Evolutionary conservation across 2,888 invertebrate genomes (phyloP).

Genomic region (Resseliella maxima): DNA sequence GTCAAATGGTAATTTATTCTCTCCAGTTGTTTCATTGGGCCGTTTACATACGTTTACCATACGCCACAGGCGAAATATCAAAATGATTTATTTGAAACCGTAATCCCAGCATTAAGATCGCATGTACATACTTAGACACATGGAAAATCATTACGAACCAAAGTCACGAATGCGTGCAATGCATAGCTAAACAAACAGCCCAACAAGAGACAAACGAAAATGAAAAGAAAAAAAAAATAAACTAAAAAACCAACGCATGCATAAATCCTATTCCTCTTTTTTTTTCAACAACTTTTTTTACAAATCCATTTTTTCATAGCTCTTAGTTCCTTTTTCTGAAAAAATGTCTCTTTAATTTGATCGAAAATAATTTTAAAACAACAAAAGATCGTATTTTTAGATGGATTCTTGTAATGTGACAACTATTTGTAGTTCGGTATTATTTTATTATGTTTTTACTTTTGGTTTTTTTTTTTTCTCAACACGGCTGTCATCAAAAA

Average conservation of each 20-base stretch:
- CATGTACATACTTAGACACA: conserved; percentile 20
- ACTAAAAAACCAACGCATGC: background rate
- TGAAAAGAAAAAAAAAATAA: too few relatives aligned
- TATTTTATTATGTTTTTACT: background rate
- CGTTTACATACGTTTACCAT: conserved; percentile 21
- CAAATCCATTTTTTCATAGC: background rate
- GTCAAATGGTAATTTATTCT: conserved; percentile 24
- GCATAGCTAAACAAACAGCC: conserved; percentile 39
- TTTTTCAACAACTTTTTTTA: background rate
- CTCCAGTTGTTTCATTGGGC: conserved; percentile 38
- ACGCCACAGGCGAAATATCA: conserved; percentile 44
- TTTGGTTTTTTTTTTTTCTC: background rate
- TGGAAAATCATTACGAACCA: conserved; percentile 38
- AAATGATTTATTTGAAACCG: conserved; percentile 21
- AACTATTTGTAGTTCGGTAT: background rate
- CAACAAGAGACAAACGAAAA: too few relatives aligned
- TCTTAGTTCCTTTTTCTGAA: background rate
- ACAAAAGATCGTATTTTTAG: conserved; percentile 12
- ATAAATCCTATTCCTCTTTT: conserved; percentile 39
- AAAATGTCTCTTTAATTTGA: background rate
- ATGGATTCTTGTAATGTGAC: background rate
- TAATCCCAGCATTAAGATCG: conserved; percentile 49
- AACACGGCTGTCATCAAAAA: background rate
- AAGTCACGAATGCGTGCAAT: conserved; percentile 36
- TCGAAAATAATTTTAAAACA: background rate